Evolutionary conservation across 1,140 invertebrate genomes (phyloP), one percentile per base, ranked within the genome.

Genomic region (Pseudomyrmex gracilis): DNA sequence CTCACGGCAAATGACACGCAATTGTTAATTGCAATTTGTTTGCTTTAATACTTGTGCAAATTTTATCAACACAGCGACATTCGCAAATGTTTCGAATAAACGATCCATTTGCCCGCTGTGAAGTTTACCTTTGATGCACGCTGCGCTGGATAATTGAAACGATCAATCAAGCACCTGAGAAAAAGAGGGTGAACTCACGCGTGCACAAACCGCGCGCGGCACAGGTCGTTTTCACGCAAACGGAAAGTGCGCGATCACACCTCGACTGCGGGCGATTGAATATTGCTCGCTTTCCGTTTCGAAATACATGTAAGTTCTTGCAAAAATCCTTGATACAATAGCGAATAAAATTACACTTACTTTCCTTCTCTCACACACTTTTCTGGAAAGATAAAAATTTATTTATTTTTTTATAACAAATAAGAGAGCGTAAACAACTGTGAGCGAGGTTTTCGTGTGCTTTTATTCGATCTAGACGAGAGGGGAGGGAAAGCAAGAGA

Each of bases 81-180:
- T 3, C 20, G 61, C 17, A 85, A 83, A 88, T 74, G 73, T 83
- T 47, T 47, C 60, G 58, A 74, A 86, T 70, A 61, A 83, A 63
- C 77, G 73, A 78, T 88, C 82, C 53, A 82, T 82, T 57, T 34
- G 47, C 67, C 34, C 51, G 73, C 67, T 82, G 82, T 53, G 78
- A 57, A 77, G 57, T 90, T 89, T 89, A 89, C 76, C 82, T 87
- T 89, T 82, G 89, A 82, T 84, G 78, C 90, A 89, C 82, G 85
- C 87, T 84, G 85, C 66, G 87, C 83, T 43, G n/a, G 53, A 51
- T 90, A 90, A 91, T 90, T 89, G 86, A 90, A 91, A 88, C 85
- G 77, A 91, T 91, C 89, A 89, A 91, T 91, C 90, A 91, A 89
- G 74, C 87, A 90, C 90, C 89, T 91, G 90, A 89, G 84, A 88